Evolutionary conservation across 2,113 vertebrate species (phyloP), one percentile per base, ranked within the genome.

Genomic region (Casuarius casuarius): DNA sequence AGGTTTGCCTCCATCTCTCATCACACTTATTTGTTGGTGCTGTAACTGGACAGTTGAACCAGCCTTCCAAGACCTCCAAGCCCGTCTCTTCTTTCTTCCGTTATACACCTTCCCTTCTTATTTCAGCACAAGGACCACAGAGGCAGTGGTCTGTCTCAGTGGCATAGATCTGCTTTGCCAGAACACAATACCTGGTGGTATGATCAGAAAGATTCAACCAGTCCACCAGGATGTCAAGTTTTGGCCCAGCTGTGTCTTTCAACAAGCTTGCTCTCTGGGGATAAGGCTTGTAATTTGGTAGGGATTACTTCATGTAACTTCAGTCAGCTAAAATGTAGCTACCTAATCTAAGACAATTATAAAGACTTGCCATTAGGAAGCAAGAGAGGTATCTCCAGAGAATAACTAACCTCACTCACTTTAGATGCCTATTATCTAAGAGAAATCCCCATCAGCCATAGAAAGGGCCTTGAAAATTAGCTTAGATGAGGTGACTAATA

Each of bases 241-340:
- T 38, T 38, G 38, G 38, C 38, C 38, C 38, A 62, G 10, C 4
- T 51, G 59, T 68, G 25, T 40, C 46, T 49, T 72, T 72, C 49
- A 48, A n/a, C 28, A 35, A 61, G 25, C 8, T 62, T 62, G 21
- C 10, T 68, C 4, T 58, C 13, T 10, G 0, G 3, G 3, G 7
- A 54, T 66, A 35, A 40, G 42, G 29, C 26, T 29, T 14, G 19
- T 16, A 54, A 82, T 4, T 66, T 35, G n/a, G 18, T 33, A 86
- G 8, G 26, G 33, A 17, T 56, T 33, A 67, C 8, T 15, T 70
- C 8, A 58, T 48, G 28, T 72, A 42, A 28, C 29, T 67, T 67
- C n/a, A 61, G 44, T n/a, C 73, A 87, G 65, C 28, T 7, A 22
- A 12, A 80, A 62, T 7, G 40, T 35, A 68, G 8, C 72, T 72